Evolutionary conservation across 2,113 vertebrate species (phyloP).

Genomic region (Corythaixoides concolor): DNA sequence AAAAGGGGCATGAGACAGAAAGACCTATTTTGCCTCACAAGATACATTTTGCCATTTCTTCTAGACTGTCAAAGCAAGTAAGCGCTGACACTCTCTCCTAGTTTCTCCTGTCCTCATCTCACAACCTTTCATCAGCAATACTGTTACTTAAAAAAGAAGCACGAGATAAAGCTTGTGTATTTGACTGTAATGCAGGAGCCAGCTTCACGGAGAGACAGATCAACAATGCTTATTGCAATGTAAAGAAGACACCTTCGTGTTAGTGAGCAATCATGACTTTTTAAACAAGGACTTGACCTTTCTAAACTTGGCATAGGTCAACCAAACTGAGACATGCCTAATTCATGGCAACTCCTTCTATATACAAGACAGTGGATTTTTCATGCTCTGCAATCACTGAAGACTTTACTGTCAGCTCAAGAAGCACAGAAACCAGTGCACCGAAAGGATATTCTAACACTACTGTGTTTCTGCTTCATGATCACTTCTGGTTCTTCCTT

Average conservation of each 20-base stretch:
- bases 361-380: not conserved
- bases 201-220: not conserved
- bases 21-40: not conserved
- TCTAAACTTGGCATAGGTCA: not conserved
- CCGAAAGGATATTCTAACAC: not conserved
- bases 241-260: not conserved
- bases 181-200: not conserved
- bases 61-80: not conserved
- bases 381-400: not conserved
- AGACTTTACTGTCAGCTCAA: not conserved
- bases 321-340: not conserved
- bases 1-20: not conserved
- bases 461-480: not conserved
- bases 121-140: not conserved
- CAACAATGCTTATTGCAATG: not conserved
- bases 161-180: not conserved
- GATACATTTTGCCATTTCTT: not conserved
- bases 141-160: not conserved
- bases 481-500: not conserved
- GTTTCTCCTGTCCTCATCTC: not conserved
- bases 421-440: not conserved
- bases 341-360: not conserved
- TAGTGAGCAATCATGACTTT: not conserved
- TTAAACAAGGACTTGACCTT: not conserved
- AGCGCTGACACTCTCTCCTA: not conserved